These are phyloP conservation scores for Tachypleus tridentatus DNA, from an alignment of 1,140 invertebrate genomes.

Conservation along the genomic window DNA sequence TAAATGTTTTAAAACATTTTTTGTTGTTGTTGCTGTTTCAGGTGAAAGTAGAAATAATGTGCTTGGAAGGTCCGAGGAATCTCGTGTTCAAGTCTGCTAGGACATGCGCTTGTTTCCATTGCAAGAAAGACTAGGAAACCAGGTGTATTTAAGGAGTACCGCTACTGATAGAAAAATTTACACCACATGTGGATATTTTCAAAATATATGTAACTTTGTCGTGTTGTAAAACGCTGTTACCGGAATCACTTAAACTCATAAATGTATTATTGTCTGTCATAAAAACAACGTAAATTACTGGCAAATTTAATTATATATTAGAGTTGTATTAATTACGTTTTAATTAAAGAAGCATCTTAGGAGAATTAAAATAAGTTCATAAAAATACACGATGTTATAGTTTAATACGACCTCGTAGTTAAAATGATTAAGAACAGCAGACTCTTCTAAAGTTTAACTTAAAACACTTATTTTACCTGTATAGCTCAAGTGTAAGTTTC, in stretches of 20 bases:
- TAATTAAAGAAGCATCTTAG: no score
- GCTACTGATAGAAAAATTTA: not conserved
- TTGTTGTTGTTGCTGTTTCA: conserved; percentile 31
- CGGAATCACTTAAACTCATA: not conserved
- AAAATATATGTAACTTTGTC: not conserved
- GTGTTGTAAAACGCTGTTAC: not conserved
- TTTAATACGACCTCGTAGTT: no score
- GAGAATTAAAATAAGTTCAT: no score
- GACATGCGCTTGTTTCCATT: conserved; percentile 69
- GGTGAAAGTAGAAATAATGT: conserved; percentile 54
- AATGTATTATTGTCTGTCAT: not conserved
- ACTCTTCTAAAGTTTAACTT: no score
- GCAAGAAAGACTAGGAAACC: conserved; percentile 55
- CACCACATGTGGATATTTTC: not conserved
- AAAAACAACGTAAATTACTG: no score
- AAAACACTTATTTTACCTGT: no score
- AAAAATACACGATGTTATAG: no score
- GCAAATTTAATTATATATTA: no score
- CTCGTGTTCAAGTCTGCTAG: conserved; percentile 69
- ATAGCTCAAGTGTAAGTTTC: no score
- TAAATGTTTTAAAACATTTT: no score
- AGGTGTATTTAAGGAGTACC: not conserved
- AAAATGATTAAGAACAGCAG: no score
- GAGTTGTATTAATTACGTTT: no score
- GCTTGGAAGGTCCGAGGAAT: conserved; percentile 57